Evolutionary conservation across 2,113 vertebrate genomes (phyloP), one percentile per base, ranked within the genome.

Genomic region (Nanorana parkeri): DNA sequence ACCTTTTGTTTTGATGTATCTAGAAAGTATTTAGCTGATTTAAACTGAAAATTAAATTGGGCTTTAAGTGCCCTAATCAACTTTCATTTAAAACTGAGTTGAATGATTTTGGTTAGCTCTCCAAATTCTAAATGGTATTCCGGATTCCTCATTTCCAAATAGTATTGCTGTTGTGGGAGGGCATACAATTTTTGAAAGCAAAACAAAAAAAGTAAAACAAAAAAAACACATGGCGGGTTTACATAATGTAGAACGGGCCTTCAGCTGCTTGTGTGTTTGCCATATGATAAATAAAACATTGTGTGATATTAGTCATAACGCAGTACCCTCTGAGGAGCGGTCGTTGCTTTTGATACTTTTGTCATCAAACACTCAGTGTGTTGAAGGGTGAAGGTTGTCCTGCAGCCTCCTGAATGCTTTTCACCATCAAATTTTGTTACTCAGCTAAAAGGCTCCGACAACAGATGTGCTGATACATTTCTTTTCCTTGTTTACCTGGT

Each of bases 381-480:
- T 66, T 55, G n/a, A 73, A 32, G 47, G 41, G 68, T 54, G 26
- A 73, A 74, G 79, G 68, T 41, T 63, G n/a, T 55, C n/a, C 11
- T 19, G 10, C 23, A 63, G 60, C n/a, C 36, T 61, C 61, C n/a
- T 74, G 16, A 81, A 64, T 5, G 56, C 23, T 61, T 80, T 68
- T 54, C 77, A 78, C n/a, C 47, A 68, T 67, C 24, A 61, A 47
- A 80, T 23, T 23, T 68, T 80, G 78, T 17, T 69, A 69, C 29
- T 80, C 54, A 1, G 23, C 13, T 24, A 61, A 60, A 58, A 69
- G 29, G 21, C 66, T 16, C 19, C 19, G 24, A 58, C 63, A 73
- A 58, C 60, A 82, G 71, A 75, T 74, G 63, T 26, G 69, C 28
- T 82, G 71, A 82, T 75, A 67, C 26, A 24, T 81, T 66, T 47